Conservation (phyloP, 1,140 invertebrate genomes). For the Trigoniulus corallinus region DNA sequence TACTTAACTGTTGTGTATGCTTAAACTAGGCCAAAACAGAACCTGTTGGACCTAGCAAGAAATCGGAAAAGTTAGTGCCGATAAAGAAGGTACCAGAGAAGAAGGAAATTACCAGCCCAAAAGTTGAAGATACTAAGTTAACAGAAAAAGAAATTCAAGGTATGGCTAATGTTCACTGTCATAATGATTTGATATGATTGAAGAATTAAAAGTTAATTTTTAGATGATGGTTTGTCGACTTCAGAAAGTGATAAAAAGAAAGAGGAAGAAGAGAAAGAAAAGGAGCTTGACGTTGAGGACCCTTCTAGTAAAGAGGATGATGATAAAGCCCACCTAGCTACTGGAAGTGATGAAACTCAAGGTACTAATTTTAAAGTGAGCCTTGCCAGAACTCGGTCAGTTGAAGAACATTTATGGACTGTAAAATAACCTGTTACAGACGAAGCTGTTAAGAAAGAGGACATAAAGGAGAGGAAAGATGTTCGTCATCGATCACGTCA, state of each 20-base stretch:
- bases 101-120: neutral
- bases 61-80: neutral
- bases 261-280: slow-evolving; percentile 10
- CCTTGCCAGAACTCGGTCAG: no score
- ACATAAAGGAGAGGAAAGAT: neutral
- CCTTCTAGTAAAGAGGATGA: slow-evolving; percentile 9
- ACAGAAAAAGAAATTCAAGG: neutral
- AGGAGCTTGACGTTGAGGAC: slow-evolving; percentile 3
- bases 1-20: neutral
- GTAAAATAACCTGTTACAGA: no score
- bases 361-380: no score
- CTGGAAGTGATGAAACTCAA: no score
- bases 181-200: neutral
- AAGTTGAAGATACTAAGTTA: neutral
- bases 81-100: neutral
- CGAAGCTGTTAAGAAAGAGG: no score
- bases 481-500: neutral
- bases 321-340: no score
- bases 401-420: no score
- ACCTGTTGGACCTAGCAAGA: neutral
- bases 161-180: no score
- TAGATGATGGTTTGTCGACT: neutral
- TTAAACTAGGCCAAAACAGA: neutral
- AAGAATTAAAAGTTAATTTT: neutral
- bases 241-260: slow-evolving; percentile 17